These are phyloP conservation scores for Opisthocomus hoazin DNA, from an alignment of 2,113 vertebrate species.

Conservation along the genomic window DNA sequence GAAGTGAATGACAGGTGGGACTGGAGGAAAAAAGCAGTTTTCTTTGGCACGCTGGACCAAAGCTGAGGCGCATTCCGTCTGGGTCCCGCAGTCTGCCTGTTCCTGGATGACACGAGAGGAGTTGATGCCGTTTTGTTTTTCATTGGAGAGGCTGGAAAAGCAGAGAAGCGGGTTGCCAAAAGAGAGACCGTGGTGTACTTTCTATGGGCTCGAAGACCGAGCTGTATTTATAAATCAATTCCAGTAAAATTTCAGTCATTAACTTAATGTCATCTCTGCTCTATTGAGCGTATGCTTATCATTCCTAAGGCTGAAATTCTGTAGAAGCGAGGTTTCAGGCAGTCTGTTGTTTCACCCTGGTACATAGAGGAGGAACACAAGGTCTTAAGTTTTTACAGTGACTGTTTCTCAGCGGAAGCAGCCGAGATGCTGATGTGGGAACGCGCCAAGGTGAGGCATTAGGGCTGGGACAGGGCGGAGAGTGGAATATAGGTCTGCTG, in stretches of 20 bases:
- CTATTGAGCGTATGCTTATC: rapidly evolving
- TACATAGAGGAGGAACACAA: rapidly evolving
- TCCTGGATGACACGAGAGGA: neutral
- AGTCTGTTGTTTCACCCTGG: neutral
- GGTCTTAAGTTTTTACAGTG: rapidly evolving
- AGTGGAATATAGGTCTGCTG: neutral
- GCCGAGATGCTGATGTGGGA: neutral
- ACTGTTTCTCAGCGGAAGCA: neutral
- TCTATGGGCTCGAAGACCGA: neutral
- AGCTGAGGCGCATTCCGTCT: neutral
- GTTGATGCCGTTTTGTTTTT: neutral
- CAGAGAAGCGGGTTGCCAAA: neutral
- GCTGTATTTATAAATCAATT: neutral
- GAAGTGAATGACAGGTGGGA: neutral
- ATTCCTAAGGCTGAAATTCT: neutral
- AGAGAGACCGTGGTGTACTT: rapidly evolving
- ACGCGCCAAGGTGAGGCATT: neutral
- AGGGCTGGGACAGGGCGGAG: neutral
- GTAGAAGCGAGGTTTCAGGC: neutral
- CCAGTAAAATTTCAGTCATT: neutral
- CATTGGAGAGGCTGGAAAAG: neutral
- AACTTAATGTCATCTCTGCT: neutral
- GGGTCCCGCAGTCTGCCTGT: neutral
- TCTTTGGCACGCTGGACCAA: neutral
- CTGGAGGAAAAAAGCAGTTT: neutral